Conservation (phyloP, 2,888 invertebrate species). For the Bellardia bayeri region DNA sequence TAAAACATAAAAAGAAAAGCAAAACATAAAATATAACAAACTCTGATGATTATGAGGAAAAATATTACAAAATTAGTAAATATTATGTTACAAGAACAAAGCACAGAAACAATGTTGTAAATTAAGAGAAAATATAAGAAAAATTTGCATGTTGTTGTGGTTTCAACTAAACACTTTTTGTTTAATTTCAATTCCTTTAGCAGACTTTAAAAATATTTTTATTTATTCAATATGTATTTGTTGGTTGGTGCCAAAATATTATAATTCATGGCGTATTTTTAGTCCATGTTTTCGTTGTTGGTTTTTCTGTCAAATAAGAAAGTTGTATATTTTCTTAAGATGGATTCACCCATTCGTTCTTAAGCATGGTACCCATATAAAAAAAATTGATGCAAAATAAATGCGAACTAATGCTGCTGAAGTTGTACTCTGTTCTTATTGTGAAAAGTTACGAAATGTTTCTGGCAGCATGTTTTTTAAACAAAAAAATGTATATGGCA, state of each 20-base stretch:
- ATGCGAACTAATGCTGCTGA: too few species aligned
- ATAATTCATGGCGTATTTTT: background rate
- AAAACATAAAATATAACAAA: background rate
- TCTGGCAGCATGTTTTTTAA: too few species aligned
- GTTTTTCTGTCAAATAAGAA: background rate
- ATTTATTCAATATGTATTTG: background rate
- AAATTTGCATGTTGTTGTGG: background rate
- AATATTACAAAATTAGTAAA: conserved; percentile 35
- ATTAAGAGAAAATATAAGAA: background rate
- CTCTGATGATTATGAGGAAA: conserved; percentile 35
- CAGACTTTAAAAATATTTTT: background rate
- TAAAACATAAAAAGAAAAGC: background rate
- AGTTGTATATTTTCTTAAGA: background rate
- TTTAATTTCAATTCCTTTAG: background rate
- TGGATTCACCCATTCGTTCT: too few species aligned
- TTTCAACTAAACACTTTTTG: background rate
- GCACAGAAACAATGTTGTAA: conserved; percentile 3
- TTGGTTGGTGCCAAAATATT: background rate
- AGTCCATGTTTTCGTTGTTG: background rate
- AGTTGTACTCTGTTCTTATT: too few species aligned
- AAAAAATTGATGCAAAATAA: too few species aligned
- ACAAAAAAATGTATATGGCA: too few species aligned
- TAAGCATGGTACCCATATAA: too few species aligned
- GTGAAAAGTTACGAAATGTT: too few species aligned
- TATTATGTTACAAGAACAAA: conserved; percentile 7